These are phyloP conservation scores for Labia minor DNA, from an alignment of 2,888 invertebrate species.

Conservation along the genomic window DNA sequence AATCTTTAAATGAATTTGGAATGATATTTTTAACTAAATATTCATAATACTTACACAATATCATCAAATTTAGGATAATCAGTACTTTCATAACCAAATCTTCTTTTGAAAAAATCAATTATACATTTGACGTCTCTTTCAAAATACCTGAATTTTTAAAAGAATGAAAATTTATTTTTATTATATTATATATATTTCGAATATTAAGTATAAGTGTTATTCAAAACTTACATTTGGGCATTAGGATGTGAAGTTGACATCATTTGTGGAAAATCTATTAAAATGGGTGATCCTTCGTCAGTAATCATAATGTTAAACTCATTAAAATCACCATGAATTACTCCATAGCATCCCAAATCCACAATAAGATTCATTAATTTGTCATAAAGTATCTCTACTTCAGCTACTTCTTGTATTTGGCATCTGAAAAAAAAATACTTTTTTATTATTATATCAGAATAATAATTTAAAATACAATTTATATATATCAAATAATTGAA, in stretches of 20 bases:
- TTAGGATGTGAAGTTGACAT: slow-evolving; percentile 86
- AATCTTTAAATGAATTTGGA: too few species aligned
- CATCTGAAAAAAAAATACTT: slow-evolving; percentile 35
- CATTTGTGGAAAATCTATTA: slow-evolving; percentile 99
- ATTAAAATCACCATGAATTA: slow-evolving; percentile 98
- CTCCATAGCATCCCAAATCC: slow-evolving; percentile 81
- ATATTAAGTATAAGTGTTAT: too few species aligned
- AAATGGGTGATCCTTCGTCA: slow-evolving; percentile 63
- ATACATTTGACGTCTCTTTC: slow-evolving; percentile 91
- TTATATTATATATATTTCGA: neutral
- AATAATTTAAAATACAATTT: neutral
- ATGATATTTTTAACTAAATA: too few species aligned
- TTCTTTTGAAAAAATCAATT: slow-evolving; percentile 76
- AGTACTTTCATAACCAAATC: slow-evolving; percentile 82
- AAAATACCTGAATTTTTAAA: slow-evolving; percentile 57
- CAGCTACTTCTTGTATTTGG: slow-evolving; percentile 50
- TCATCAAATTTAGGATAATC: slow-evolving; percentile 66
- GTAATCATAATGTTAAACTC: slow-evolving; percentile 95
- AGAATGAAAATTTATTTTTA: slow-evolving; percentile 3
- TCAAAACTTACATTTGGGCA: slow-evolving; percentile 62
- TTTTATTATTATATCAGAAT: neutral
- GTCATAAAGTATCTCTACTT: slow-evolving; percentile 74
- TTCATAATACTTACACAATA: slow-evolving; percentile 40
- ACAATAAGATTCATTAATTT: slow-evolving; percentile 90
- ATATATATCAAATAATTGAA: too few species aligned